Conservation (phyloP, 2,797 vertebrate species). For the Scleropages formosus region DNA sequence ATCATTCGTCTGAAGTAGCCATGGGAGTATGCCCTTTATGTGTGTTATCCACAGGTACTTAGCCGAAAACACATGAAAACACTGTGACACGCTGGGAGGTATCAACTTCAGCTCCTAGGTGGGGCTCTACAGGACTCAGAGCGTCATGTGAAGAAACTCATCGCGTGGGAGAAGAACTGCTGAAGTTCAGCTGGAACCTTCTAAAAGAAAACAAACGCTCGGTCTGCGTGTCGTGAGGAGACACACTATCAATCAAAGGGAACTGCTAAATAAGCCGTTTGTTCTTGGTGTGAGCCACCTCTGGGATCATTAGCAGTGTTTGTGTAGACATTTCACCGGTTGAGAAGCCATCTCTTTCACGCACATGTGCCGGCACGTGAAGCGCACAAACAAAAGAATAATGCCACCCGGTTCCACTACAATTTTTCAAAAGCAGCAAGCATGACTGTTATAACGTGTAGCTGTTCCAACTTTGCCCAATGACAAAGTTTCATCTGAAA, state of each 20-base stretch:
- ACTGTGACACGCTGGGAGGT: conserved; percentile 3
- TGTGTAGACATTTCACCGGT: conserved; percentile 38
- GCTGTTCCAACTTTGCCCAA: conserved; percentile 22
- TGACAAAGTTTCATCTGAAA: neutral
- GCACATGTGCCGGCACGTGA: conserved; percentile 35
- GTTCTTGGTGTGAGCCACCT: conserved; percentile 41
- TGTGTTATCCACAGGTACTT: conserved; percentile 14
- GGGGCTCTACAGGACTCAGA: neutral
- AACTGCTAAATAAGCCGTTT: conserved; percentile 60
- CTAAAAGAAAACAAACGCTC: conserved; percentile 27
- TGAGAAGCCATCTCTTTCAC: conserved; percentile 28
- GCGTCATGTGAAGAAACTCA: neutral
- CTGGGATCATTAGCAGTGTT: conserved; percentile 35
- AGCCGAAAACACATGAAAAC: conserved; percentile 6
- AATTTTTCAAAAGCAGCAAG: conserved; percentile 32
- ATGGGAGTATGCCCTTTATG: neutral
- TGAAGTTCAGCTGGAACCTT: conserved; percentile 5
- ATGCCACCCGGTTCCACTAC: neutral
- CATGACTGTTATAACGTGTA: conserved; percentile 29
- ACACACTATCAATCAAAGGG: conserved; percentile 54
- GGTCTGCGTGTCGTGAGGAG: conserved; percentile 7
- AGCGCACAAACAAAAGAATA: neutral
- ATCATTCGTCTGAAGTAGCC: conserved; percentile 1
- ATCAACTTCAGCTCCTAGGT: neutral
- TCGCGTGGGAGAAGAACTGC: neutral